These are phyloP conservation scores for Lutjanus argentimaculatus DNA, from an alignment of 2,797 vertebrate genomes.

Conservation along the genomic window DNA sequence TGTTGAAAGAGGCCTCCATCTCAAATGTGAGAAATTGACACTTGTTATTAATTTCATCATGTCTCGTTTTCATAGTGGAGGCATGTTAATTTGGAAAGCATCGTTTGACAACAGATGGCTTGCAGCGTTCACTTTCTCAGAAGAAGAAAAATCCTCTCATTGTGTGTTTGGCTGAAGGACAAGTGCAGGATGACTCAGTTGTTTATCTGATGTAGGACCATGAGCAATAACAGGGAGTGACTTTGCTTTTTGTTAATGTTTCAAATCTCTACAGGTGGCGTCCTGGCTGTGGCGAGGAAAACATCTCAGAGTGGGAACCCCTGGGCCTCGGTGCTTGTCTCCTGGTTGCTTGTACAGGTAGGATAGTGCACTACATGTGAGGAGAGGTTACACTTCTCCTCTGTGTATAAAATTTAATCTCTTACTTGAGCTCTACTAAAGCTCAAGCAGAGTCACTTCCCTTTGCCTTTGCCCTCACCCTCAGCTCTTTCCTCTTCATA, in stretches of 20 bases:
- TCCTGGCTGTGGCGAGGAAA: slow-evolving; percentile 84
- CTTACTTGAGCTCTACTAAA: neutral
- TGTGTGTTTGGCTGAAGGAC: slow-evolving; percentile 52
- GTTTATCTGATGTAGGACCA: slow-evolving; percentile 61
- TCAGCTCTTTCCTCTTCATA: neutral
- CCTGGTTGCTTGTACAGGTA: slow-evolving; percentile 90
- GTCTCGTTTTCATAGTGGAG: slow-evolving; percentile 52
- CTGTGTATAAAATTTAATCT: neutral
- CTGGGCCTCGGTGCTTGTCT: slow-evolving; percentile 89
- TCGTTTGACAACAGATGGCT: slow-evolving; percentile 73
- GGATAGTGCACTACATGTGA: neutral
- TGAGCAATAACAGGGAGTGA: slow-evolving; percentile 46
- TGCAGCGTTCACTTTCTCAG: slow-evolving; percentile 59
- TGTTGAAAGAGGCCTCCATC: slow-evolving; percentile 55
- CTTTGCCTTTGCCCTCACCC: neutral
- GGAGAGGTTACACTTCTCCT: neutral
- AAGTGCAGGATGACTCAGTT: slow-evolving; percentile 61
- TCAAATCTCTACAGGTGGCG: slow-evolving; percentile 76
- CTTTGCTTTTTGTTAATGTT: slow-evolving; percentile 51
- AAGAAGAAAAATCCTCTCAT: slow-evolving; percentile 43
- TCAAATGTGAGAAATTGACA: slow-evolving; percentile 61
- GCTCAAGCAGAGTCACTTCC: neutral
- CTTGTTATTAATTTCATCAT: slow-evolving; percentile 71
- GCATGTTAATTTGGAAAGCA: slow-evolving; percentile 63
- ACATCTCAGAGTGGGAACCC: slow-evolving; percentile 87